Evolutionary conservation across 2,113 vertebrate species (phyloP).

Genomic region (Vombatus ursinus): DNA sequence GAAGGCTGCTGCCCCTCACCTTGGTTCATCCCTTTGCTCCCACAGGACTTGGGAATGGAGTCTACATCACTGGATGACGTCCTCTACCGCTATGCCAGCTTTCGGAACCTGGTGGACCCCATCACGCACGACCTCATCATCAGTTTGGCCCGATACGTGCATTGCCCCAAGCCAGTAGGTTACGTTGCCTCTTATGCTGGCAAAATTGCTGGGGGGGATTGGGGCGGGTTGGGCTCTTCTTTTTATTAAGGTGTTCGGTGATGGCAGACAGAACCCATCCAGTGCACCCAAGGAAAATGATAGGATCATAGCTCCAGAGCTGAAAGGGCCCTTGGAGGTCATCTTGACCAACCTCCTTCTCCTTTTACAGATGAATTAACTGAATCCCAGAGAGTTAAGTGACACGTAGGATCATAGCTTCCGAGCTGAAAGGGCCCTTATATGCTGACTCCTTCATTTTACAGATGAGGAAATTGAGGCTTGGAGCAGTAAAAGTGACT

Average conservation of each 20-base stretch:
- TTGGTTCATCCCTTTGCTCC: slow-evolving; percentile 58
- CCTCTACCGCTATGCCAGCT: slow-evolving; percentile 97
- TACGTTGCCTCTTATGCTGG: not conserved
- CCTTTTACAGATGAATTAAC: not conserved
- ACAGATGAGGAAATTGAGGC: not conserved
- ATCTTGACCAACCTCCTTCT: not conserved
- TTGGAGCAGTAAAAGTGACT: not conserved
- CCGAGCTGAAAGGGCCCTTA: not conserved
- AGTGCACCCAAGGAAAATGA: not conserved
- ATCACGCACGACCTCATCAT: slow-evolving; percentile 99
- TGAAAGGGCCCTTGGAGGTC: not conserved
- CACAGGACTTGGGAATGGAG: slow-evolving; percentile 98
- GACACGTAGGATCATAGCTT: not conserved
- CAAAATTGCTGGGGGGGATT: not conserved
- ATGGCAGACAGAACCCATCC: not conserved
- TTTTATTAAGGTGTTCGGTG: not conserved
- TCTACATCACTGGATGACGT: slow-evolving; percentile 98
- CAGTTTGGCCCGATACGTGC: slow-evolving; percentile 95
- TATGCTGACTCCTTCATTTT: not conserved
- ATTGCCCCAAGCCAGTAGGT: slow-evolving; percentile 95
- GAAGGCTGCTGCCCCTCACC: slow-evolving; percentile 29
- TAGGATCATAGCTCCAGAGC: not conserved
- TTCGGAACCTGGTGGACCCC: slow-evolving; percentile 98
- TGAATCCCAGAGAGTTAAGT: not conserved
- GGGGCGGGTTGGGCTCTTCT: not conserved